phyloP scores from a whole-genome alignment of 2,888 invertebrate species.

The Euphydryas editha region DNA sequence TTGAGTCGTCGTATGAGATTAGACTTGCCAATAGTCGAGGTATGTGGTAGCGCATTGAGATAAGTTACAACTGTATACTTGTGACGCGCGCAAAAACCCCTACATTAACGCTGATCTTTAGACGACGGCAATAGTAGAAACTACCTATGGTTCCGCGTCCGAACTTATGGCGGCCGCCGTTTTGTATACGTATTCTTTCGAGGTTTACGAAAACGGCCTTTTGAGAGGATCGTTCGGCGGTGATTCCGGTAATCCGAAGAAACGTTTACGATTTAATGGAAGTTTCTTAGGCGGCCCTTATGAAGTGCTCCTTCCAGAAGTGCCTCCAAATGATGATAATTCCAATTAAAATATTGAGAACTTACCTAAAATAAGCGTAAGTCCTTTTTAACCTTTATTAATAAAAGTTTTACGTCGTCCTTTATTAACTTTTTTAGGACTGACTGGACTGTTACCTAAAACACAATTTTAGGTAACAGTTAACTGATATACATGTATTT shows the following conservation, averaged over 20 bases:
- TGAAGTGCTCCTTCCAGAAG: background rate
- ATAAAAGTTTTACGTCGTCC: no score
- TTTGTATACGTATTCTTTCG: constrained; percentile 25
- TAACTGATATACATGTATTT: no score
- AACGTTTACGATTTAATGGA: constrained; percentile 38
- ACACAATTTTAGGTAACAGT: no score
- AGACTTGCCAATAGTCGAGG: constrained; percentile 30
- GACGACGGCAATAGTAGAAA: constrained; percentile 37
- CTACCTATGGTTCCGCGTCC: constrained; percentile 37
- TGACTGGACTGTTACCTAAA: no score
- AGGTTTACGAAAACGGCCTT: constrained; percentile 30
- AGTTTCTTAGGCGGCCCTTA: constrained; percentile 15
- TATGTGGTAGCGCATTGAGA: constrained; percentile 41
- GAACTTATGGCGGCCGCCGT: constrained; percentile 40
- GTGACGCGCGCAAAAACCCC: constrained; percentile 37
- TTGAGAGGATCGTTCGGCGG: constrained; percentile 30
- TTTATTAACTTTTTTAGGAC: no score
- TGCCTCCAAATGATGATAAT: background rate
- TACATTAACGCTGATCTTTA: constrained; percentile 41
- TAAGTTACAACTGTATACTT: constrained; percentile 39
- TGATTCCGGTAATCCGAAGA: constrained; percentile 26
- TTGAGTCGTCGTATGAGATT: constrained; percentile 33
- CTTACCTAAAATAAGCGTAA: background rate
- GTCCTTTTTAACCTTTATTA: no score
- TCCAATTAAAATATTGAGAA: background rate